Evolutionary conservation across 2,888 invertebrate species (phyloP).

Genomic region (Drosophila incognita): DNA sequence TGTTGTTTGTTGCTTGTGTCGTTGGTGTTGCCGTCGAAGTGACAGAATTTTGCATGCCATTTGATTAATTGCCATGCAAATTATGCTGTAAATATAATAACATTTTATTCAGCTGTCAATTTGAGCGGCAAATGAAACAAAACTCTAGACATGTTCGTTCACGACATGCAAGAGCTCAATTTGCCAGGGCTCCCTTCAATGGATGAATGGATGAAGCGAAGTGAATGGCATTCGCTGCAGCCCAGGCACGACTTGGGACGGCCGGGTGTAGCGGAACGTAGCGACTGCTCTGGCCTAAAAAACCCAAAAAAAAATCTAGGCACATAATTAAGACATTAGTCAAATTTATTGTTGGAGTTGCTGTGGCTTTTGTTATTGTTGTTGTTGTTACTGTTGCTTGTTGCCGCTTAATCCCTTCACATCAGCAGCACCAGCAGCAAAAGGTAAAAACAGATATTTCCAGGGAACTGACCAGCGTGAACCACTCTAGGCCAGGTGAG

Average conservation of each 20-base stretch:
- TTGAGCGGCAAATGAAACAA: conserved; percentile 58
- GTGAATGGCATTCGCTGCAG: conserved; percentile 81
- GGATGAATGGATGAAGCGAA: conserved; percentile 80
- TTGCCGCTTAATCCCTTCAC: conserved; percentile 65
- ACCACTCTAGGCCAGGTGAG: conserved; percentile 43
- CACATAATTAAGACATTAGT: conserved; percentile 81
- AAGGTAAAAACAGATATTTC: conserved; percentile 71
- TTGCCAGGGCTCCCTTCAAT: conserved; percentile 51
- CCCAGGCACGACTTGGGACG: conserved; percentile 56
- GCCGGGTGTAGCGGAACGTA: conserved; percentile 20
- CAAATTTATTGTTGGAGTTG: conserved; percentile 55
- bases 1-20: conserved; percentile 28
- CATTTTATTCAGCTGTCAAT: conserved; percentile 83
- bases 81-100: conserved; percentile 82
- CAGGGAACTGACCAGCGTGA: conserved; percentile 64
- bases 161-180: conserved; percentile 80
- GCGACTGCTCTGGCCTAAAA: conserved; percentile 51
- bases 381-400: conserved; percentile 21
- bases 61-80: conserved; percentile 82
- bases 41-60: conserved; percentile 78
- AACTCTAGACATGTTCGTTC: conserved; percentile 65
- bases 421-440: conserved; percentile 21
- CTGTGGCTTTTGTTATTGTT: conserved; percentile 9
- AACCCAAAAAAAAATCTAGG: conserved; percentile 55
- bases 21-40: conserved; percentile 37